phyloP scores from a whole-genome alignment of 2,888 invertebrate genomes.

The Neria commutata region DNA sequence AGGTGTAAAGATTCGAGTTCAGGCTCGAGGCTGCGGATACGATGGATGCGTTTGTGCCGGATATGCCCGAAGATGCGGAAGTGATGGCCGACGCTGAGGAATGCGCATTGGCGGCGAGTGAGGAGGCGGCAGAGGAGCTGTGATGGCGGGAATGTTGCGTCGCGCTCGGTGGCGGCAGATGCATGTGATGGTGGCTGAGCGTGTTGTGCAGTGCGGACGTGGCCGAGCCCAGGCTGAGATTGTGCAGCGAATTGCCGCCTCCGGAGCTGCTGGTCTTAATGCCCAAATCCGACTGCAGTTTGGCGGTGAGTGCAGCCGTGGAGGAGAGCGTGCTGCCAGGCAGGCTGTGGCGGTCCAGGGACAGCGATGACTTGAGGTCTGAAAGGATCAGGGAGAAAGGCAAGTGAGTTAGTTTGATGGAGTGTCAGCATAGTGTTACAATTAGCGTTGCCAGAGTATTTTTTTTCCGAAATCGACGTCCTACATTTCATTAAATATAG shows the following conservation, averaged over 20 bases:
- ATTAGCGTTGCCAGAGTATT: too few relatives aligned
- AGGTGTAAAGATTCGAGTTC: conserved; percentile 49
- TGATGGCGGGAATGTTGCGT: conserved; percentile 34
- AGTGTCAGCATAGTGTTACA: too few relatives aligned
- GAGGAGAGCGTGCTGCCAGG: conserved; percentile 35
- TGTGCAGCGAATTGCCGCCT: conserved; percentile 37
- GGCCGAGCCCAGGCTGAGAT: conserved; percentile 35
- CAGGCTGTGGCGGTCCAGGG: conserved; percentile 52
- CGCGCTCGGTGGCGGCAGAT: conserved; percentile 36
- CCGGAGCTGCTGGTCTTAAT: conserved; percentile 35
- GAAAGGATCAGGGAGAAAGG: conserved; percentile 14
- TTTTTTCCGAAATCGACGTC: too few relatives aligned
- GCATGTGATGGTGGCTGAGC: conserved; percentile 38
- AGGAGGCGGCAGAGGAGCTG: background rate
- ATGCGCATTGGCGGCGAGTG: conserved; percentile 4
- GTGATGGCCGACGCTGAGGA: conserved; percentile 22
- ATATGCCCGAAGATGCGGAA: conserved; percentile 20
- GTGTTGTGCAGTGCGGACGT: conserved; percentile 36
- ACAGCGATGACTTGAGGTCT: conserved; percentile 59
- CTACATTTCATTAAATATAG: too few relatives aligned
- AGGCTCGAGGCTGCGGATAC: conserved; percentile 13
- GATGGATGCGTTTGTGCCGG: conserved; percentile 21
- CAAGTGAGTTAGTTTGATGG: conserved; percentile 4
- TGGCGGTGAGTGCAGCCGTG: conserved; percentile 30
- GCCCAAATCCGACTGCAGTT: conserved; percentile 47